Conservation (phyloP, 2,888 invertebrate species). For the Sminthurinus aureus region DNA sequence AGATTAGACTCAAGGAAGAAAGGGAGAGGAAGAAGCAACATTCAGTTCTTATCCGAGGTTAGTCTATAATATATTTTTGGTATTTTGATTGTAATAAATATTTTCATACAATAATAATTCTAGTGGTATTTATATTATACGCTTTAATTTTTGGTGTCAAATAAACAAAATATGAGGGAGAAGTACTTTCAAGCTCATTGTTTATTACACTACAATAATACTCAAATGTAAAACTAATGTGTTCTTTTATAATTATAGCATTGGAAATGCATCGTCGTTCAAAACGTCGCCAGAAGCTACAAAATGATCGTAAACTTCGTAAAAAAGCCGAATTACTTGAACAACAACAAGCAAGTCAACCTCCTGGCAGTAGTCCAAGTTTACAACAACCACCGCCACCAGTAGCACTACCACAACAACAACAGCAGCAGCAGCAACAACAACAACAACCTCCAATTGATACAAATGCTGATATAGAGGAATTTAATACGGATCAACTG, state of each 20-base stretch:
- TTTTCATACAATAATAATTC: too few relatives aligned
- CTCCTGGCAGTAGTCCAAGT: not conserved
- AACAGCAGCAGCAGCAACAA: not conserved
- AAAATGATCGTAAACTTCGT: slow-evolving; percentile 46
- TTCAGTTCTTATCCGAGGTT: slow-evolving; percentile 76
- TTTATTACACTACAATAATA: too few relatives aligned
- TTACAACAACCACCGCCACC: not conserved
- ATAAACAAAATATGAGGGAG: too few relatives aligned
- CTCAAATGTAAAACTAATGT: too few relatives aligned
- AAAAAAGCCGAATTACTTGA: slow-evolving; percentile 45
- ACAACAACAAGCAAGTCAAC: slow-evolving; percentile 28
- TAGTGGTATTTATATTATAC: too few relatives aligned
- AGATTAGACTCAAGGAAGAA: slow-evolving; percentile 70
- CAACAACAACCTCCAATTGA: slow-evolving; percentile 2
- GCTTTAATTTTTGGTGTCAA: too few relatives aligned
- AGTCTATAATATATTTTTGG: slow-evolving; percentile 7
- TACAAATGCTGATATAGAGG: slow-evolving; percentile 33
- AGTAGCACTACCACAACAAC: not conserved
- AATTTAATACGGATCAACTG: slow-evolving; percentile 56
- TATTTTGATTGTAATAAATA: too few relatives aligned
- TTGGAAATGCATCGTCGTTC: slow-evolving; percentile 49
- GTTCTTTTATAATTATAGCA: slow-evolving; percentile 20
- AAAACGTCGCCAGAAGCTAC: slow-evolving; percentile 47
- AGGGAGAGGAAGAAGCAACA: slow-evolving; percentile 89
- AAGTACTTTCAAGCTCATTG: too few relatives aligned